Evolutionary conservation across 2,797 vertebrate species (phyloP).

Genomic region (Lithobates sylvaticus): DNA sequence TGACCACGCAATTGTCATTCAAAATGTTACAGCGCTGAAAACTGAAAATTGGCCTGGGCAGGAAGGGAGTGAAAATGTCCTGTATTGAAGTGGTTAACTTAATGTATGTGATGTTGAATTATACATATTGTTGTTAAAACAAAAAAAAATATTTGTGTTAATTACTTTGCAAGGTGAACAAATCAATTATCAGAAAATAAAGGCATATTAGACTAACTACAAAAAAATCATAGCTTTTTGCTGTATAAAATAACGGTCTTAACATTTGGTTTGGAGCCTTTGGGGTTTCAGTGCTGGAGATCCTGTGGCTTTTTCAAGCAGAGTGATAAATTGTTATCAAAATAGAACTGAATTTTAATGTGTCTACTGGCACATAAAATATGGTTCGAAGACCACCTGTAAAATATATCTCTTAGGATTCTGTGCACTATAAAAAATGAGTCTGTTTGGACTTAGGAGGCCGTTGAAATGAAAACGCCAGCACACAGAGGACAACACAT

Average conservation of each 20-base stretch:
- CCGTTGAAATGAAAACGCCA: conserved; percentile 82
- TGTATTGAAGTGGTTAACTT: too few species aligned
- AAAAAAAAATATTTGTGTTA: background rate
- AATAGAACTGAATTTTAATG: conserved; percentile 74
- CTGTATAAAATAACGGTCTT: conserved; percentile 33
- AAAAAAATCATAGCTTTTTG: conserved; percentile 25
- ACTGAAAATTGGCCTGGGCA: too few species aligned
- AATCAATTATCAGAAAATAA: background rate
- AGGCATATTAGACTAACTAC: background rate
- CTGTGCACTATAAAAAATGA: conserved; percentile 80
- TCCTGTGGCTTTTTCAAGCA: conserved; percentile 68
- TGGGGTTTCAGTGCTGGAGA: conserved; percentile 64
- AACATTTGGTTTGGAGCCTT: conserved; percentile 48
- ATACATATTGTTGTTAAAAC: background rate
- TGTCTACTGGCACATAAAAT: conserved; percentile 72
- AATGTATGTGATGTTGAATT: too few species aligned
- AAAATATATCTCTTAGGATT: conserved; percentile 78
- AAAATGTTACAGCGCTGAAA: too few species aligned
- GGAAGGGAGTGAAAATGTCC: too few species aligned
- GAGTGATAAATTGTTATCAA: conserved; percentile 77
- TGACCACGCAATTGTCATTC: too few species aligned
- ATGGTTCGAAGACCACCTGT: conserved; percentile 73
- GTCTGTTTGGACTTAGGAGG: conserved; percentile 77
- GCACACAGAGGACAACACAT: conserved; percentile 75
- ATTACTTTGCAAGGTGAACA: background rate